Base-by-base conservation (phyloP, 2,797 vertebrate genomes). In the Syngnathus rostellatus region DNA sequence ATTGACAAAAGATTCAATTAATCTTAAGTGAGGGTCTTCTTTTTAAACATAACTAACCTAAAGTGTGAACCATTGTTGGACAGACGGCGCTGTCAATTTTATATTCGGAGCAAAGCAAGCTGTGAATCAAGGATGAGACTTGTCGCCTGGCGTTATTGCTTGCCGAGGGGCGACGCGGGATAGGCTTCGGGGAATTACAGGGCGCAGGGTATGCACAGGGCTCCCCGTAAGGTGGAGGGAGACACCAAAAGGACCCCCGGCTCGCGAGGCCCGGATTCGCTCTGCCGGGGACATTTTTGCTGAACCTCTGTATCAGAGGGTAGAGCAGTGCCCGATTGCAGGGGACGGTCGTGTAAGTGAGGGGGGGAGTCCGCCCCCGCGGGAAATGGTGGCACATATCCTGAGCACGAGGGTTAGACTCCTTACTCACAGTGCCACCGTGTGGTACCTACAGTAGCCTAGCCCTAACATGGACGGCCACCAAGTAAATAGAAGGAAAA, bases 231-330 rank as follows among this genome's bases (percentile, higher is more conserved):
- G 82, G 82, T 81, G 80, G 81, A 16, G 45, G 45, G 16, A 80
- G 83, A 82, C 83, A 82, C 82, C 82, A 81, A 81, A 76, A 37
- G 86, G 80, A 31, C 79, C 82, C 70, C 55, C 10, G 12, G 71
- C 75, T 73, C 70, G 51, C 76, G 74, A 81, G 79, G 80, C 86
- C 86, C 82, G 85, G 70, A 71, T 84, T 86, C 83, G 82, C 81
- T 81, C 81, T 72, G 55, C 67, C 68, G 71, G 82, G 86, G 81
- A 79, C 67, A 77, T 83, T 84, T 83, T 65, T 82, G 86, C 87
- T 87, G 83, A 90, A 89, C 89, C 90, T 90, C 91, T 92, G 87
- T 88, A 91, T 91, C 88, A 92, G 89, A 91, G 90, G 87, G 76
- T 88, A 86, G 87, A 85, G 88, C 86, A 82, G 78, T 83, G 80